These are phyloP conservation scores for Mastacembelus armatus DNA, from an alignment of 2,797 vertebrate species.

Conservation along the genomic window DNA sequence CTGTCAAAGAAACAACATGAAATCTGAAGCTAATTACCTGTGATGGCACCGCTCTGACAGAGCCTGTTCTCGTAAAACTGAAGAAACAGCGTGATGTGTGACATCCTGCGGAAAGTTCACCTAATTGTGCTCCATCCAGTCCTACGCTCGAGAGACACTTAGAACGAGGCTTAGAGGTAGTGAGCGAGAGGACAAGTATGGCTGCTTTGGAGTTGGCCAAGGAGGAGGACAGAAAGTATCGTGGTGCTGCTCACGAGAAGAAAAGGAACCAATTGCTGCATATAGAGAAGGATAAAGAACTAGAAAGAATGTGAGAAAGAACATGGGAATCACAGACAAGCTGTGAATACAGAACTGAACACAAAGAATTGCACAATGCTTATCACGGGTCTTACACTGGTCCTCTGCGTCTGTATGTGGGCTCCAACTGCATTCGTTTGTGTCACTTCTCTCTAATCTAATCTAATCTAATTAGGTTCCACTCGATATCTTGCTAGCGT, in stretches of 20 bases:
- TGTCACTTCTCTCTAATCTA: slow-evolving; percentile 29
- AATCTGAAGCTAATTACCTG: slow-evolving; percentile 48
- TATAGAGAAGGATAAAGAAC: slow-evolving; percentile 5
- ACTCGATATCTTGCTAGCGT: neutral
- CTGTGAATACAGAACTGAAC: neutral
- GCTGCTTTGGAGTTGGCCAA: neutral
- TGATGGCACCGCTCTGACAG: slow-evolving; percentile 30
- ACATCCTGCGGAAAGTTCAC: slow-evolving; percentile 52
- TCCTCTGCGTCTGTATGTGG: neutral
- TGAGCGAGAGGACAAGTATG: slow-evolving; percentile 1
- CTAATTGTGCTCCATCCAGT: slow-evolving; percentile 43
- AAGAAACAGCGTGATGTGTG: slow-evolving; percentile 21
- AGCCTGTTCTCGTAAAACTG: slow-evolving; percentile 28
- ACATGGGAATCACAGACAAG: slow-evolving; percentile 1
- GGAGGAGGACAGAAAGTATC: neutral
- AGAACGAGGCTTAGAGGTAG: neutral
- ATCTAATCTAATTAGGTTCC: slow-evolving; percentile 40
- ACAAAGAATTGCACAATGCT: neutral
- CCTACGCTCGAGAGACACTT: slow-evolving; percentile 38
- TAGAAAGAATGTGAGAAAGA: neutral
- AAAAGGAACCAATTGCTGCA: slow-evolving; percentile 34
- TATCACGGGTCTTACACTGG: neutral
- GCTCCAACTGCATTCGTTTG: slow-evolving; percentile 17
- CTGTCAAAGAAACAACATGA: slow-evolving; percentile 17
- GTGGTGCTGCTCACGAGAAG: slow-evolving; percentile 13